Evolutionary conservation across 2,797 vertebrate genomes (phyloP), one percentile per base, ranked within the genome.

Genomic region (Tokudaia tokunoshimensis): DNA sequence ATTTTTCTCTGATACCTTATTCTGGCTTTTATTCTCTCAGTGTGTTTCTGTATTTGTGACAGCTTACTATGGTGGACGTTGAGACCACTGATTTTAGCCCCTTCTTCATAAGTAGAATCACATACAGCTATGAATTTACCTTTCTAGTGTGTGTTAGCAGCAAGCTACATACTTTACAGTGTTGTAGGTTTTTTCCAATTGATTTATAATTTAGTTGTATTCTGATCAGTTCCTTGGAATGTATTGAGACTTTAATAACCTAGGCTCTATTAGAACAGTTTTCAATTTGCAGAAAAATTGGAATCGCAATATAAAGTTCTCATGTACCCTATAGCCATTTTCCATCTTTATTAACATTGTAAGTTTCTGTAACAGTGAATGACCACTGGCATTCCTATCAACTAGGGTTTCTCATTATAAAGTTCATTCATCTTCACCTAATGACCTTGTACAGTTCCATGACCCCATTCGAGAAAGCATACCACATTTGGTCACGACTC

Each of bases 1-100:
- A 44, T 55, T 91, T 92, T 94, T 92, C 50, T 95, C 26, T 94
- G 31, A 26, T 90, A 55, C 13, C 81, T 93, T 85, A 34, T 85
- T 92, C 24, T 94, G 91, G 59, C 0, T 59, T 93, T 82, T 59
- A 59, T 44, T 85, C 75, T 80, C 15, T 85, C 61, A 24, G 52
- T 78, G 20, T 81, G 86, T 89, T 44, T 78, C 87, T 8, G 17
- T 75, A 3, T 84, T 93, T 31, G 1, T 70, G 19, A 57, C 83
- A 44, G 6, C 26, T 83, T 61, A 52, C 13, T 47, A 67, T 74
- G 29, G 55, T 47, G 11, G 87, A 86, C 52, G 37, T 31, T 95
- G 74, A 88, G 50, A 41, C 57, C 13, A 67, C 34, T n/a, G 50
- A 55, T 83, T 41, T 89, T 67, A 82, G 79, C n/a, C 90, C 76